These are phyloP conservation scores for Bilobella aurantiaca DNA, from an alignment of 1,140 invertebrate genomes.

Conservation along the genomic window DNA sequence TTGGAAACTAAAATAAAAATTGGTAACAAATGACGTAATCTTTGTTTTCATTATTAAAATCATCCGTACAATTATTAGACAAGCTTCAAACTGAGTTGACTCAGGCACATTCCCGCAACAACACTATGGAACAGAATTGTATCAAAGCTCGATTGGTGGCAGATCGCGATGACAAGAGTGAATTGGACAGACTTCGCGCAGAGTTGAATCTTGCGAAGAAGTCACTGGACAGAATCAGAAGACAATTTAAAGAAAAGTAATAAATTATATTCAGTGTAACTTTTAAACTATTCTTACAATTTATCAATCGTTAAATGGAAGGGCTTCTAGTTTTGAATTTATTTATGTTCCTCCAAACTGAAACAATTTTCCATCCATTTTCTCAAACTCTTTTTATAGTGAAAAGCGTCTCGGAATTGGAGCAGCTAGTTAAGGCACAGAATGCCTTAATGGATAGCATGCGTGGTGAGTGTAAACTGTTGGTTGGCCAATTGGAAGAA, in stretches of 20 bases:
- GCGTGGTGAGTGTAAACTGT: slow-evolving; percentile 67
- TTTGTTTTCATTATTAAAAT: background rate
- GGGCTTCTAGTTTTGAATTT: too few relatives aligned
- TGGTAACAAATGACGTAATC: slow-evolving; percentile 40
- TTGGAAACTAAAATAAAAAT: slow-evolving; percentile 65
- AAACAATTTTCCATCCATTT: slow-evolving; percentile 18
- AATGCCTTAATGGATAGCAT: slow-evolving; percentile 78
- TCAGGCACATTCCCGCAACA: too few relatives aligned
- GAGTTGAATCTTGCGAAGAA: too few relatives aligned
- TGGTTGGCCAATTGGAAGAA: slow-evolving; percentile 73
- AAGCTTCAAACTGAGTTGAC: slow-evolving; percentile 60
- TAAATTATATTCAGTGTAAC: too few relatives aligned
- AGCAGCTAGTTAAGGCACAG: slow-evolving; percentile 72
- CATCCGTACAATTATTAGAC: slow-evolving; percentile 40
- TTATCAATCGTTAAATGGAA: slow-evolving; percentile 65
- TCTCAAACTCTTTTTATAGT: slow-evolving; percentile 34
- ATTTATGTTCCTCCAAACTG: too few relatives aligned
- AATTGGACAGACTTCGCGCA: too few relatives aligned
- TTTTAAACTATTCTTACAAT: too few relatives aligned
- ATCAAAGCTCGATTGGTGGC: too few relatives aligned
- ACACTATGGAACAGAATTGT: too few relatives aligned
- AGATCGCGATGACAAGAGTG: too few relatives aligned
- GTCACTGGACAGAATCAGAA: too few relatives aligned
- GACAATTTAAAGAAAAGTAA: too few relatives aligned
- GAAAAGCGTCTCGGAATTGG: slow-evolving; percentile 64